Conservation (phyloP, 1,140 invertebrate species). For the Bombus confusus region DNA sequence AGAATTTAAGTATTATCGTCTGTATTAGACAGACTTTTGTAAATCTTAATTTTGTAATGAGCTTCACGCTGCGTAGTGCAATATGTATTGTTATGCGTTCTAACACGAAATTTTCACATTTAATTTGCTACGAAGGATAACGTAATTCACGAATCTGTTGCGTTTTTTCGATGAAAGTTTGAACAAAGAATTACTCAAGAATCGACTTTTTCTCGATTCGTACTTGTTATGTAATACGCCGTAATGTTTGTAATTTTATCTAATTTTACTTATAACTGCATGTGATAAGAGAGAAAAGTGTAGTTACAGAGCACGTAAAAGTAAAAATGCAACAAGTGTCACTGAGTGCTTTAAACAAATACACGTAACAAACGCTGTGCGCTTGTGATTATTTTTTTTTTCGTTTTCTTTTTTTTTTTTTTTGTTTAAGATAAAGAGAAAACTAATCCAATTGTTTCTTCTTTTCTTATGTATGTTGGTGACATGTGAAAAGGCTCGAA, state of each 20-base stretch:
- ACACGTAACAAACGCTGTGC: conserved; percentile 57
- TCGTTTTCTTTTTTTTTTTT: conserved; percentile 29
- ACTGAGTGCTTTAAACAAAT: conserved; percentile 33
- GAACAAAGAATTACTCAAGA: neutral
- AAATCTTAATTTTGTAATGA: conserved; percentile 49
- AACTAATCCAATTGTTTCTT: conserved; percentile 26
- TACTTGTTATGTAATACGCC: neutral
- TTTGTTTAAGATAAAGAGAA: neutral
- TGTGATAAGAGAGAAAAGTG: conserved; percentile 21
- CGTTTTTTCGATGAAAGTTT: conserved; percentile 6
- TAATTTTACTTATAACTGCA: conserved; percentile 22
- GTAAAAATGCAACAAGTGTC: conserved; percentile 23
- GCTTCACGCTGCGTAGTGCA: conserved; percentile 30
- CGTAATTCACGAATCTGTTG: conserved; percentile 13
- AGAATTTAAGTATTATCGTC: conserved; percentile 11
- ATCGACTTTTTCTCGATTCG: neutral
- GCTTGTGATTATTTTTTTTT: conserved; percentile 55
- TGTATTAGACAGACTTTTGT: neutral
- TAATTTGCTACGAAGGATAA: neutral
- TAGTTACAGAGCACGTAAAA: neutral
- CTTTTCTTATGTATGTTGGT: conserved; percentile 21
- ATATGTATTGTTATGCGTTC: conserved; percentile 15
- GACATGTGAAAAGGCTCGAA: conserved; percentile 33
- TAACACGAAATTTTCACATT: neutral
- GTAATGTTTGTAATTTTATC: conserved; percentile 34